Evolutionary conservation across 2,797 vertebrate genomes (phyloP).

Genomic region (Falco rusticolus): DNA sequence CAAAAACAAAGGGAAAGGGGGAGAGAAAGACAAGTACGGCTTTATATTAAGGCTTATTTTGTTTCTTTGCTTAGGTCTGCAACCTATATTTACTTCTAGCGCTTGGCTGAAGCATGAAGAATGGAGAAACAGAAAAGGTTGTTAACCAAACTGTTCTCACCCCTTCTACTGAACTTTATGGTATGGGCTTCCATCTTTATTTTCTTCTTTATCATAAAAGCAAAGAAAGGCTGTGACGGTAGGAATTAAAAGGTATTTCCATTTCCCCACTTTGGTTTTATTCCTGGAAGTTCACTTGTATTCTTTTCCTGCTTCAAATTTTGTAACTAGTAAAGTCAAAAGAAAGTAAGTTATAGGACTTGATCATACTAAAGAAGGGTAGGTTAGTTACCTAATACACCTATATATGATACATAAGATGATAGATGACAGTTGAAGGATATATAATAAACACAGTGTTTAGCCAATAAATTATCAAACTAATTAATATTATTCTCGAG

Average conservation of each 20-base stretch:
- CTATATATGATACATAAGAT: neutral
- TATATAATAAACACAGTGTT: neutral
- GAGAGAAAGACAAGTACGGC: neutral
- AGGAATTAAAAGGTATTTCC: neutral
- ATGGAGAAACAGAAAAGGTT: neutral
- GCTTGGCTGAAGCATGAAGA: neutral
- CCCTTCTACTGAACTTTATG: neutral
- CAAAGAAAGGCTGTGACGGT: neutral
- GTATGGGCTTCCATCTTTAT: neutral
- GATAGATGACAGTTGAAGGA: neutral
- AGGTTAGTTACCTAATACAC: neutral
- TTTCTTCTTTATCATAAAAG: neutral
- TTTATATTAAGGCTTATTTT: slow-evolving; percentile 43
- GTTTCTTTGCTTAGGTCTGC: neutral
- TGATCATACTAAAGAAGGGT: neutral
- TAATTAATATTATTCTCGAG: neutral
- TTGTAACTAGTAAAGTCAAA: neutral
- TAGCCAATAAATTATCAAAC: neutral
- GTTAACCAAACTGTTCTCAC: neutral
- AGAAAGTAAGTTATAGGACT: neutral
- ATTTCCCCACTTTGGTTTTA: neutral
- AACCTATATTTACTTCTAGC: neutral
- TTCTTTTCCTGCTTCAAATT: neutral
- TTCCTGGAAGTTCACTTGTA: neutral
- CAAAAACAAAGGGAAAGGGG: neutral